Percentiles rank a stretch among this genome's conserved stretches.
These are phyloP conservation scores for Lampropteryx suffumata DNA, from an alignment of 2,888 invertebrate species.

Conservation along the genomic window DNA sequence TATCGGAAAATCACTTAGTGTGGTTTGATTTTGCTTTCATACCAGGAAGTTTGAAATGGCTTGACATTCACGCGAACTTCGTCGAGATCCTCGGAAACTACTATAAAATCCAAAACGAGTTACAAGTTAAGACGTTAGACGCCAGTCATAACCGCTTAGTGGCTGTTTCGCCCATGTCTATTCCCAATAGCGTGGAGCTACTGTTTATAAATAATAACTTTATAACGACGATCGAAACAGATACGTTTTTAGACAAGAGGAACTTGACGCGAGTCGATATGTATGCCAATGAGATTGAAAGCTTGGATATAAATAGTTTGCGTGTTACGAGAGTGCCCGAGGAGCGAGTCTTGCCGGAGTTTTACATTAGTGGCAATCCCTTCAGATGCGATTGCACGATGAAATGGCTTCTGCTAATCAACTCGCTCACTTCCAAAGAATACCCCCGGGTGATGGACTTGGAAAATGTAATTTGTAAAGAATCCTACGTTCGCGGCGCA, in stretches of 20 bases:
- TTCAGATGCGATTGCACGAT: conserved; percentile 97
- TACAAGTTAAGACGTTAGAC: conserved; percentile 92
- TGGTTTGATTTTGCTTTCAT: conserved; percentile 97
- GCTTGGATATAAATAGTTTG: conserved; percentile 91
- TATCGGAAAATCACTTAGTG: conserved; percentile 94
- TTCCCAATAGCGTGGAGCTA: conserved; percentile 93
- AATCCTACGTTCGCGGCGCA: conserved; percentile 91
- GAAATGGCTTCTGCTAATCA: conserved; percentile 96
- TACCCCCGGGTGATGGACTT: conserved; percentile 95
- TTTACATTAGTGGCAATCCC: conserved; percentile 96
- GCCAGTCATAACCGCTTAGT: conserved; percentile 94
- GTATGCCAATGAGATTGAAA: conserved; percentile 93
- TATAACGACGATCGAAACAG: conserved; percentile 89
- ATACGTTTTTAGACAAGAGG: conserved; percentile 92
- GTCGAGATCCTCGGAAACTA: conserved; percentile 94
- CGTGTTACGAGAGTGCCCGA: conserved; percentile 87
- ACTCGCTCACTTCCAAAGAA: conserved; percentile 90
- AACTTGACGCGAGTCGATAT: conserved; percentile 94
- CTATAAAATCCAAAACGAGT: conserved; percentile 91
- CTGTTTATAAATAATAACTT: conserved; percentile 95
- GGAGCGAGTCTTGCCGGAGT: conserved; percentile 90
- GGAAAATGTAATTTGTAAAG: conserved; percentile 93
- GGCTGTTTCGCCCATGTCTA: conserved; percentile 89
- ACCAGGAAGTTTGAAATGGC: conserved; percentile 93
- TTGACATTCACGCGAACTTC: conserved; percentile 95